Conservation (phyloP, 2,888 invertebrate genomes). For the Aspidiotus rigidus region DNA sequence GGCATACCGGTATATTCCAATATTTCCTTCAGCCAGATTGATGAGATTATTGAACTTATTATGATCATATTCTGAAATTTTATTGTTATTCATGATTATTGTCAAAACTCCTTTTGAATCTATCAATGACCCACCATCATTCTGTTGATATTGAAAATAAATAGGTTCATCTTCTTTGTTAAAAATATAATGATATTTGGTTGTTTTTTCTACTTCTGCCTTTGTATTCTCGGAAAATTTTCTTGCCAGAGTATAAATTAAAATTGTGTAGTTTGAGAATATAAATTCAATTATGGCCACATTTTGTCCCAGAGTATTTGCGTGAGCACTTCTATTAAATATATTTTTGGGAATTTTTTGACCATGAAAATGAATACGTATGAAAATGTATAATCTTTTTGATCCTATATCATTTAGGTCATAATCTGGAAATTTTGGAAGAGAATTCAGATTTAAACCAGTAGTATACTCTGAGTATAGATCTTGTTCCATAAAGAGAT, state of each 20-base stretch:
- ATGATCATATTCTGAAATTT: not conserved
- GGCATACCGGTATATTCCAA: not conserved
- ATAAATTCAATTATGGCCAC: not conserved
- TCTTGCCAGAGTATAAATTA: not conserved
- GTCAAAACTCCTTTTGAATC: not conserved
- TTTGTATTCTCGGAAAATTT: not conserved
- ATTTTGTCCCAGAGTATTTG: not conserved
- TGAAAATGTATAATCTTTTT: not conserved
- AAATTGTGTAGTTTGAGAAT: not conserved
- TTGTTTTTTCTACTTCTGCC: not conserved
- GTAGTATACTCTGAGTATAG: not conserved
- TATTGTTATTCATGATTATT: not conserved
- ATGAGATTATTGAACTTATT: not conserved
- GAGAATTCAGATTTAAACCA: not conserved
- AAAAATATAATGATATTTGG: not conserved
- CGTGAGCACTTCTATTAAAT: not conserved
- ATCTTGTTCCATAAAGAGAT: not conserved
- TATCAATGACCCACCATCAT: not conserved
- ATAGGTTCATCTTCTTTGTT: not conserved
- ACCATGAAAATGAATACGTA: slow-evolving; percentile 1
- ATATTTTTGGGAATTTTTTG: not conserved
- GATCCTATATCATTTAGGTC: not conserved
- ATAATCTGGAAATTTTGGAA: slow-evolving; percentile 1
- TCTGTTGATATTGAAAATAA: not conserved
- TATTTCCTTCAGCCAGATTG: not conserved